Evolutionary conservation across 2,797 vertebrate species (phyloP).

Genomic region (Phataginus tricuspis): DNA sequence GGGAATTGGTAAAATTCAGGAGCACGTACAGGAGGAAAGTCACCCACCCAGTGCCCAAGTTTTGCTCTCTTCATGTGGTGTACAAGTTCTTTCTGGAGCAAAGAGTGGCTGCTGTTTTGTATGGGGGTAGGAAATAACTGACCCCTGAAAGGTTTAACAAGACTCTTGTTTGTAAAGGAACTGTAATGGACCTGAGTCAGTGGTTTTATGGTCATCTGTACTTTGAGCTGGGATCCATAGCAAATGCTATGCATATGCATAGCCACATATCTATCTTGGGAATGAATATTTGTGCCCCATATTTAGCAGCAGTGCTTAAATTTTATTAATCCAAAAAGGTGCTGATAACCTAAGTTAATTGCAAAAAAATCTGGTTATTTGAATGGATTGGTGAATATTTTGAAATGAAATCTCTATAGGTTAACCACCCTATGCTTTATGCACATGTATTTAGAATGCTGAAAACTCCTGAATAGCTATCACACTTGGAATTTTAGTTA

Average conservation of each 20-base stretch:
- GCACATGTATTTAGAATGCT: neutral
- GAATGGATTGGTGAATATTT: conserved; percentile 15
- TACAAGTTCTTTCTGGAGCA: neutral
- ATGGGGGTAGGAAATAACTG: neutral
- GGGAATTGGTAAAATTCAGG: neutral
- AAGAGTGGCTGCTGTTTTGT: neutral
- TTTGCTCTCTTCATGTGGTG: neutral
- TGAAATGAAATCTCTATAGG: neutral
- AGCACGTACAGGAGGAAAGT: neutral
- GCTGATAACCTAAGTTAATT: conserved; percentile 32
- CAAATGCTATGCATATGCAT: neutral
- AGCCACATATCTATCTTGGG: neutral
- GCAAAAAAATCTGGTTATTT: neutral
- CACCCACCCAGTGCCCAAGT: neutral
- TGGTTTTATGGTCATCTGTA: neutral
- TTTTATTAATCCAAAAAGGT: neutral
- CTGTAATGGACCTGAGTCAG: neutral
- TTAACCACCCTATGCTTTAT: neutral
- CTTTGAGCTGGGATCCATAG: neutral
- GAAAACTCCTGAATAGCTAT: neutral
- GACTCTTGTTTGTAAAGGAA: neutral
- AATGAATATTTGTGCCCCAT: neutral
- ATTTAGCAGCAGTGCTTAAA: neutral
- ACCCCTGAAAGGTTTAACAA: neutral
- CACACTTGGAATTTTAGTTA: neutral